Conservation (phyloP, 2,113 vertebrate genomes). For the Perognathus longimembris region DNA sequence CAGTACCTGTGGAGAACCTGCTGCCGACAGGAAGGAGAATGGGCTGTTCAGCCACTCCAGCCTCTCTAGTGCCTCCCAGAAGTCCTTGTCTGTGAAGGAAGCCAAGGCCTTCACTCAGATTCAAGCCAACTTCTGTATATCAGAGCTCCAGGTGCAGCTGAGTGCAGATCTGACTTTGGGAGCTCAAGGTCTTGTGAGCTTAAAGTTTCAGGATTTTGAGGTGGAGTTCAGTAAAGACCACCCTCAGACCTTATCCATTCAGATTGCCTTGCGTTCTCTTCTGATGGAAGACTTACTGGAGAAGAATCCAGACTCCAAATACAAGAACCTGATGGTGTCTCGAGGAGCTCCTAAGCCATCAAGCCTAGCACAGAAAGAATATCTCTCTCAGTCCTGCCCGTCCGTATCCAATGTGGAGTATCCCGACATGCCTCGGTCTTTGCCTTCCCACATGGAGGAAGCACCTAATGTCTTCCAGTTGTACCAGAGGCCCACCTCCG, state of each 20-base stretch:
- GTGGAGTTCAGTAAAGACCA: conserved; percentile 97
- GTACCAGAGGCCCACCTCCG: conserved; percentile 94
- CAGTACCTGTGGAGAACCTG: conserved; percentile 88
- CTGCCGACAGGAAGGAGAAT: conserved; percentile 87
- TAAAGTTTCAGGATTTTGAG: conserved; percentile 96
- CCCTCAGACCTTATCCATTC: conserved; percentile 92
- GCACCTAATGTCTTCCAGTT: conserved; percentile 98
- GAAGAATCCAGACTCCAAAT: conserved; percentile 94
- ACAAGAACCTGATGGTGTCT: conserved; percentile 98
- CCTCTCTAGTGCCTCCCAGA: conserved; percentile 85
- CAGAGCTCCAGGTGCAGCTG: conserved; percentile 95
- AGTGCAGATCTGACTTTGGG: conserved; percentile 95
- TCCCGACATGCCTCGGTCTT: conserved; percentile 97
- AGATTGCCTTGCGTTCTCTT: conserved; percentile 94
- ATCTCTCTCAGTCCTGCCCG: conserved; percentile 97
- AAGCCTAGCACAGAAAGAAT: conserved; percentile 94
- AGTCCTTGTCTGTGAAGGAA: conserved; percentile 84
- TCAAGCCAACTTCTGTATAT: conserved; percentile 92
- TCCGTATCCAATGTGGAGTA: conserved; percentile 91
- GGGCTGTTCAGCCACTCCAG: conserved; percentile 93
- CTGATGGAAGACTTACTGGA: conserved; percentile 98
- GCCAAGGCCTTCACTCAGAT: conserved; percentile 93
- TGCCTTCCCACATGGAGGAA: conserved; percentile 98
- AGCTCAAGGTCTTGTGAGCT: conserved; percentile 95
- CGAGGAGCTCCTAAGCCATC: conserved; percentile 96